Conservation (phyloP, 2,888 invertebrate species). For the Aphodius sticticus region DNA sequence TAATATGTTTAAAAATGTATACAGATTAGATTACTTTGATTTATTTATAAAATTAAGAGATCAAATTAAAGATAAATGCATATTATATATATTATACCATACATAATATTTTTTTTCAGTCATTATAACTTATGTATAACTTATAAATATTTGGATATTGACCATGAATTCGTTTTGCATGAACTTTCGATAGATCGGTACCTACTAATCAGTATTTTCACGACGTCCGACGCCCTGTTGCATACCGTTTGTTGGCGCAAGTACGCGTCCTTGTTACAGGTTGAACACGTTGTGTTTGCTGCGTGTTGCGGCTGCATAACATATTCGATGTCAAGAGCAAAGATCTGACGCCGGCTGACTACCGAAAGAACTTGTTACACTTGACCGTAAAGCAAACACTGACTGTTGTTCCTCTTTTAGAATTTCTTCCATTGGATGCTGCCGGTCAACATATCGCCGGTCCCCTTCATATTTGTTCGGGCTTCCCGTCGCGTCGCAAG, state of each 20-base stretch:
- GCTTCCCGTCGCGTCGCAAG: too few species aligned
- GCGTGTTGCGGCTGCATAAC: background rate
- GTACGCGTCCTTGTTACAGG: background rate
- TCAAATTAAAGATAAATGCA: too few species aligned
- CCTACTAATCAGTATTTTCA: slow-evolving; percentile 4
- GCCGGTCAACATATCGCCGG: background rate
- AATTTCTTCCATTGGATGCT: background rate
- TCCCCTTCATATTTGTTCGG: background rate
- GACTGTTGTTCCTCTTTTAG: background rate
- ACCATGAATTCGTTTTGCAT: background rate
- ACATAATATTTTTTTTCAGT: too few species aligned
- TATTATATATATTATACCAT: too few species aligned
- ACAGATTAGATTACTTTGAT: background rate
- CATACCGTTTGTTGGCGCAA: background rate
- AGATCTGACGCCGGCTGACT: background rate
- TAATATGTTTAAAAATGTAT: background rate
- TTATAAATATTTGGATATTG: background rate
- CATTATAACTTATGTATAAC: too few species aligned
- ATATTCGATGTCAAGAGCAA: background rate
- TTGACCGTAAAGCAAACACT: background rate
- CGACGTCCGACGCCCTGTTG: background rate
- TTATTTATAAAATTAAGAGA: background rate
- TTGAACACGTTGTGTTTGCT: background rate
- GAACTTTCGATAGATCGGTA: background rate
- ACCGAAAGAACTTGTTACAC: background rate